Evolutionary conservation across 2,888 invertebrate genomes (phyloP), one percentile per base, ranked within the genome.

Genomic region (Ophonus ardosiacus): DNA sequence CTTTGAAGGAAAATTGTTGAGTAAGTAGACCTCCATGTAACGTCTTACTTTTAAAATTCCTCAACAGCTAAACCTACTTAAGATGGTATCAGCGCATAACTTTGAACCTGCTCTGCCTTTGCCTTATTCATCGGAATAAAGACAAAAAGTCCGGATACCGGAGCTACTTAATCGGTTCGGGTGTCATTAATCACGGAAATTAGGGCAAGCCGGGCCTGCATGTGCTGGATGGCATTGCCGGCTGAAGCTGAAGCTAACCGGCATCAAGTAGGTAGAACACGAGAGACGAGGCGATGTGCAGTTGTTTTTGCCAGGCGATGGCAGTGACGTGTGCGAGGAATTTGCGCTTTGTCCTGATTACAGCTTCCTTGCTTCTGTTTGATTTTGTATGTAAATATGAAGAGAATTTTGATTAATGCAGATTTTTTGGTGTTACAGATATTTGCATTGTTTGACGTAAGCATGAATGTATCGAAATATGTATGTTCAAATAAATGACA

Each of bases 101-200:
- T 68, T 38, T 10, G 31, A 68, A 68, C 68, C 68, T 68, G 68
- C 31, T 74, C 18, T 8, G 15, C 4, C 40, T 65, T 65, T 8
- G 15, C 4, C 40, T 65, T 65, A 38, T 38, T 71, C 68, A 38
- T 40, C 13, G 15, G 40, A 74, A 74, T 74, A 74, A 74, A 74
- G 43, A 24, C 71, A 74, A 74, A 74, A 43, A 74, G 43, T 74
- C 71, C 43, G 43, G 43, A 10, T 24, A 24, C 59, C 24, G 24
- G n/a, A 31, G 68, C 18, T 43, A 74, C 51, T 74, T 74, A 43
- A 43, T 3, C 18, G 71, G 40, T 68, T 15, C 31, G 38, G 43
- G 13, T 15, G 40, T 43, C 71, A 74, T 74, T 74, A 74, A 74
- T 74, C 71, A 74, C 43, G 15, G 71, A 43, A 74, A 74, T 74